Evolutionary conservation across 2,797 vertebrate species (phyloP), one percentile per base, ranked within the genome.

Genomic region (Girardinus metallicus): DNA sequence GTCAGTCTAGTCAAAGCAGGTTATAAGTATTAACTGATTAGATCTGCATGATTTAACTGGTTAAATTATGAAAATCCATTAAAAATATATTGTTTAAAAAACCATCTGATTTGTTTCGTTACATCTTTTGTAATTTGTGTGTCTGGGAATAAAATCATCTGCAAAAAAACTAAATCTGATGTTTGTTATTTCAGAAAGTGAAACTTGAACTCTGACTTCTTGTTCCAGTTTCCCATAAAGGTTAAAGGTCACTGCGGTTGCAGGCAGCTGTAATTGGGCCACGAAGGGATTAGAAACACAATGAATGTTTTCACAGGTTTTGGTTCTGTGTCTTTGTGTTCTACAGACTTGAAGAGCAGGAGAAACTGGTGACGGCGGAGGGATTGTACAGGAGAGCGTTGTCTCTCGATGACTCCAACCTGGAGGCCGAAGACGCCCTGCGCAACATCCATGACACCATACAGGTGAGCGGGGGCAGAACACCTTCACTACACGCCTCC

Each of bases 311-410:
- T 18, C 9, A 39, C 3, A 15, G 5, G 57, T 2, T 71, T 36
- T 43, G 5, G 81, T 36, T 78, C 8, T 70, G 26, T 4, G 44
- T 77, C 16, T 31, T 2, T 82, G 16, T 60, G 23, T 73, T 7
- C n/a, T 0, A 16, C 83, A 99, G 98, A 85, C 94, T 99, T 72
- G 97, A 98, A 92, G 97, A 99, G 86, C 97, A 99, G 90, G 98
- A 99, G 23, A 99, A 99, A 86, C 94, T 98, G 16, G 90, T 98
- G n/a, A 99, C 98, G 84, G 98, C 98, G 2, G 98, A 99, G 87
- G 96, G 95, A 83, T 94, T 98, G 80, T 99, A 99, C 91, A 96
- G 96, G 87, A 98, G 95, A 95, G 98, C 98, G n/a, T 90, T 98
- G 80, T 89, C 92, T 62, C 93, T 99, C 77, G 98, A 99, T 85